These are phyloP conservation scores for Sebastes nivosus DNA, from an alignment of 2,797 vertebrate genomes.

Conservation along the genomic window DNA sequence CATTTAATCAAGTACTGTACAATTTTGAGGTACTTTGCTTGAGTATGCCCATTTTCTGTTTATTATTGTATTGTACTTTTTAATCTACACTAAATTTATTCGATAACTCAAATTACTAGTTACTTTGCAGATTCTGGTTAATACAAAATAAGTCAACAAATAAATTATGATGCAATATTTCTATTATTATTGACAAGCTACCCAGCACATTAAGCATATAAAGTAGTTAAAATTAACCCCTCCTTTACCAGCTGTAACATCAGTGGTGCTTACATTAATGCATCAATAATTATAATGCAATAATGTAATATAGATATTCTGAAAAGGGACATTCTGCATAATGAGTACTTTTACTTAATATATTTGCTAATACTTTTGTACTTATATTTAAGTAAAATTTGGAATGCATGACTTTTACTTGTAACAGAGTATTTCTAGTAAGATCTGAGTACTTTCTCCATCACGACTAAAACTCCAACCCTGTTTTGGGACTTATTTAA, in stretches of 20 bases:
- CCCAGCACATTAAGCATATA: neutral
- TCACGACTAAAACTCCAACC: neutral
- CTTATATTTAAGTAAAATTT: neutral
- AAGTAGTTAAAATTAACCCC: neutral
- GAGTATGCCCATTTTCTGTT: fast-evolving
- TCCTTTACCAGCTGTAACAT: too few species aligned
- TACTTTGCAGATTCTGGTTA: neutral
- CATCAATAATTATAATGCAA: neutral
- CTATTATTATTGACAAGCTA: neutral
- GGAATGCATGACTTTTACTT: neutral
- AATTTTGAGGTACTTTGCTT: too few species aligned
- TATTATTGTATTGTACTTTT: too few species aligned
- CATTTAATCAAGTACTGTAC: too few species aligned
- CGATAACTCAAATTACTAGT: neutral
- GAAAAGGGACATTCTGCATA: neutral
- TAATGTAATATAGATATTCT: neutral
- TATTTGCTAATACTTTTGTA: neutral
- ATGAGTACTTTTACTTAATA: neutral
- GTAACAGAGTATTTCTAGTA: neutral
- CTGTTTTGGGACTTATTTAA: neutral
- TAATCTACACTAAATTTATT: too few species aligned
- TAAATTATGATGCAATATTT: neutral
- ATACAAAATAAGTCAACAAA: neutral
- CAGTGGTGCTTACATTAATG: neutral
- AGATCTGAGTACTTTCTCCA: neutral